Conservation (phyloP, 1,140 invertebrate genomes). For the Ostrea edulis region DNA sequence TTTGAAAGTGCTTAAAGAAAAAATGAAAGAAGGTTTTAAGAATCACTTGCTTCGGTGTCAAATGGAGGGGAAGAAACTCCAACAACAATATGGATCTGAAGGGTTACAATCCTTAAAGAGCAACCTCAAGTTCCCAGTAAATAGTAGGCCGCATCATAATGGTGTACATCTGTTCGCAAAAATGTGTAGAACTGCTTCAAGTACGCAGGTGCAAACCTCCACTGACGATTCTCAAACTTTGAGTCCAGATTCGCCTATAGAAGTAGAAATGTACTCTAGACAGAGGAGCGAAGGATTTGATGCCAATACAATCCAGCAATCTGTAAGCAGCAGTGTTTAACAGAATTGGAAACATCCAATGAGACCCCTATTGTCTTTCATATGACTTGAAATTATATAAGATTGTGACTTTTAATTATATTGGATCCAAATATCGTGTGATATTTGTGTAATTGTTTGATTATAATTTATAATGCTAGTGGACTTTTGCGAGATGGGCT, state of each 20-base stretch:
- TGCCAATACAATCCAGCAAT: neutral
- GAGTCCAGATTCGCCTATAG: neutral
- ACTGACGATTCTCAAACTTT: neutral
- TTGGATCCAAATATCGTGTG: too few species aligned
- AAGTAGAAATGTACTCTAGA: neutral
- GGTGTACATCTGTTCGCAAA: neutral
- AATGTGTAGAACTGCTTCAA: neutral
- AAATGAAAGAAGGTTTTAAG: neutral
- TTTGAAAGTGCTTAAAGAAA: neutral
- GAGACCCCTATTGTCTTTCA: neutral
- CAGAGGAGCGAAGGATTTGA: neutral
- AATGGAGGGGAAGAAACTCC: neutral
- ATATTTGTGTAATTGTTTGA: too few species aligned
- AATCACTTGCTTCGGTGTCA: neutral
- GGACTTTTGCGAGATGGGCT: too few species aligned
- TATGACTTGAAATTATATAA: neutral
- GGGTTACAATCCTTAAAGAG: neutral
- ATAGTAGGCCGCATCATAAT: neutral
- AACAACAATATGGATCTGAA: neutral
- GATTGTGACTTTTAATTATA: neutral
- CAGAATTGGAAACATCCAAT: neutral
- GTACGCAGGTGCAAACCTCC: too few species aligned
- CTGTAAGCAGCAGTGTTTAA: neutral
- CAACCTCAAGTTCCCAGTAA: neutral
- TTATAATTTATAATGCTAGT: too few species aligned